phyloP scores from a whole-genome alignment of 2,888 invertebrate species.

The Acleris laterana region DNA sequence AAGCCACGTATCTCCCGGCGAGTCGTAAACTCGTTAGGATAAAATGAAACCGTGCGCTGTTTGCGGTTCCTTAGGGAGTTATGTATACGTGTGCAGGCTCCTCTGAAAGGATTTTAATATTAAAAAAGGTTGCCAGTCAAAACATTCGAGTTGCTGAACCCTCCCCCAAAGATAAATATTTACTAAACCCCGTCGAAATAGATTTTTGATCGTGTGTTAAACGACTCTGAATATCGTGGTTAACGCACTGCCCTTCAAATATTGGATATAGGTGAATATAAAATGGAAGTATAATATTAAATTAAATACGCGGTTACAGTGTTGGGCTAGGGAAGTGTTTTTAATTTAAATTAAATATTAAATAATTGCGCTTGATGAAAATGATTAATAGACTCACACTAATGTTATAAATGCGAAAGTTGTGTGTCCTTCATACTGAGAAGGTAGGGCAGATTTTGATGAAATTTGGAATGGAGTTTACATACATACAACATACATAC shows the following conservation, averaged over 20 bases:
- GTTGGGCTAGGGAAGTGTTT: no score
- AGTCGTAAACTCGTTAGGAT: slow-evolving; percentile 38
- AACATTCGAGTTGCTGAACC: slow-evolving; percentile 36
- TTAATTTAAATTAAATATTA: no score
- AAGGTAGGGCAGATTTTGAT: no score
- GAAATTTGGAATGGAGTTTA: no score
- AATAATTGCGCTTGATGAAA: no score
- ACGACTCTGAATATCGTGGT: slow-evolving; percentile 29
- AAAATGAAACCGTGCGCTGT: slow-evolving; percentile 38
- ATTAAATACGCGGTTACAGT: no score
- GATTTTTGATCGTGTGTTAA: slow-evolving; percentile 38
- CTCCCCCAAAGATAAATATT: slow-evolving; percentile 39
- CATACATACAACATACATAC: no score
- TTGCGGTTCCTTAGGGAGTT: slow-evolving; percentile 40
- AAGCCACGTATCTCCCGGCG: slow-evolving; percentile 39
- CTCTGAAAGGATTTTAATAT: slow-evolving; percentile 43
- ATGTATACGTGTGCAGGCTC: slow-evolving; percentile 30
- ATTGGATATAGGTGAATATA: background rate
- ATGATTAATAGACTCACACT: no score
- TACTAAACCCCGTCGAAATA: slow-evolving; percentile 36
- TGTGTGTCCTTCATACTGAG: no score
- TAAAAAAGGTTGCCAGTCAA: slow-evolving; percentile 41
- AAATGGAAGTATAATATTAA: background rate
- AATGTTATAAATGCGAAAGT: no score
- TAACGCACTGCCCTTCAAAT: slow-evolving; percentile 1